Percentiles rank a stretch among this genome's conserved stretches.
Conservation (phyloP, 1,140 invertebrate genomes). For the Orius insidiosus region DNA sequence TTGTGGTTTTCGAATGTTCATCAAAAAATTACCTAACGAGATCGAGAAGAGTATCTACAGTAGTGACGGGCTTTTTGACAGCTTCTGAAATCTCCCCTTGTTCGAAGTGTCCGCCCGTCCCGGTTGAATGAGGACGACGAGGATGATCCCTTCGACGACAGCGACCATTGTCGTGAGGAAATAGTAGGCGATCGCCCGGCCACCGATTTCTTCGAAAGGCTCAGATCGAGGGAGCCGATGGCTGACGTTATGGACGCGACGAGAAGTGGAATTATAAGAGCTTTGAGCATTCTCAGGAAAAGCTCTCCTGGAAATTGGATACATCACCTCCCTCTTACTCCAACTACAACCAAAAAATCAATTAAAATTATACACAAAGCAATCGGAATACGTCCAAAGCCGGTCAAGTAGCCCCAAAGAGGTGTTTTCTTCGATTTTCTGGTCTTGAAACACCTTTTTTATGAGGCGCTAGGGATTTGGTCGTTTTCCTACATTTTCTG, state of each 20-base stretch:
- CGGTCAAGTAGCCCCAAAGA: no score
- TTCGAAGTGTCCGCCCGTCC: conserved; percentile 14
- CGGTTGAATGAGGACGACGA: conserved; percentile 20
- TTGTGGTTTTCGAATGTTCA: no score
- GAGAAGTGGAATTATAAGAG: conserved; percentile 73
- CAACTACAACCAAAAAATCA: conserved; percentile 28
- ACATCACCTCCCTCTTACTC: conserved; percentile 61
- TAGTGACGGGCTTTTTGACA: conserved; percentile 38
- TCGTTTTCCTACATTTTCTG: no score
- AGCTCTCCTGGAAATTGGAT: conserved; percentile 75
- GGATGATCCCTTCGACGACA: conserved; percentile 21
- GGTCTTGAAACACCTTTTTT: no score
- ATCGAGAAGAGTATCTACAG: conserved; percentile 70
- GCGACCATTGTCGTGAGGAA: conserved; percentile 20
- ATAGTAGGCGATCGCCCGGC: conserved; percentile 21
- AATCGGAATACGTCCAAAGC: no score
- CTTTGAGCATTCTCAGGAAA: conserved; percentile 81
- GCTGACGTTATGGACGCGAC: conserved; percentile 75
- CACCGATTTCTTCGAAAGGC: conserved; percentile 21
- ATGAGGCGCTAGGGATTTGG: no score
- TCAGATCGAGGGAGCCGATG: conserved; percentile 42
- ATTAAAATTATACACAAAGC: no score
- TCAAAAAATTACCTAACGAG: conserved; percentile 35
- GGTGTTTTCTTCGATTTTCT: no score
- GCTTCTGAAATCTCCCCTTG: not conserved